A percentile compares a stretch with the other conserved stretches of the same genome.
Evolutionary conservation across 2,888 invertebrate genomes (phyloP).

Genomic region (Thymelicus lineola): DNA sequence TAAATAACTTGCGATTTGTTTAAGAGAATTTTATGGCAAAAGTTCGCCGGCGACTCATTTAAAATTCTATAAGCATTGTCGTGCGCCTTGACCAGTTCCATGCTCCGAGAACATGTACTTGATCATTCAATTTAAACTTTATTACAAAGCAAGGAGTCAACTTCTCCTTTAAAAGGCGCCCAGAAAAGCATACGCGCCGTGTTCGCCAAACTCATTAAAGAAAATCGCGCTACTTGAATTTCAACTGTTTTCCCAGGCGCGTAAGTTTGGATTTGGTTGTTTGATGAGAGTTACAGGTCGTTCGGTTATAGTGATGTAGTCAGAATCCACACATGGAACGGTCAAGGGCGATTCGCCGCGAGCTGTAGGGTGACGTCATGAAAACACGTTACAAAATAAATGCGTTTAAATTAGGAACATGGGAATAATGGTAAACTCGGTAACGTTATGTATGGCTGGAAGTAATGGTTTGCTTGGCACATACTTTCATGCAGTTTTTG

Average conservation of each 20-base stretch:
- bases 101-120: constrained; percentile 36
- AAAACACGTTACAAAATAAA: constrained; percentile 14
- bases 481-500: no score
- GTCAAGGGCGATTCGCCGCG: constrained; percentile 52
- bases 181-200: constrained; percentile 7
- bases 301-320: constrained; percentile 37
- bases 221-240: constrained; percentile 4
- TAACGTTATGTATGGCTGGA: not conserved
- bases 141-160: constrained; percentile 29
- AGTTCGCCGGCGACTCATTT: constrained; percentile 39
- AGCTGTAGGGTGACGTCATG: constrained; percentile 17
- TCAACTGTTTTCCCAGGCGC: constrained; percentile 7
- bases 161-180: not conserved
- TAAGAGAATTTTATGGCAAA: constrained; percentile 19
- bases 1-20: not conserved
- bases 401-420: not conserved
- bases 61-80: constrained; percentile 44
- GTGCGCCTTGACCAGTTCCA: constrained; percentile 45
- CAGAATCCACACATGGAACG: constrained; percentile 45
- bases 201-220: not conserved
- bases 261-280: not conserved
- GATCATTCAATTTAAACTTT: constrained; percentile 35
- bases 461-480: no score
- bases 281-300: not conserved
- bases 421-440: not conserved